Evolutionary conservation across 2,888 invertebrate genomes (phyloP).

Genomic region (Hanleya hanleyi): DNA sequence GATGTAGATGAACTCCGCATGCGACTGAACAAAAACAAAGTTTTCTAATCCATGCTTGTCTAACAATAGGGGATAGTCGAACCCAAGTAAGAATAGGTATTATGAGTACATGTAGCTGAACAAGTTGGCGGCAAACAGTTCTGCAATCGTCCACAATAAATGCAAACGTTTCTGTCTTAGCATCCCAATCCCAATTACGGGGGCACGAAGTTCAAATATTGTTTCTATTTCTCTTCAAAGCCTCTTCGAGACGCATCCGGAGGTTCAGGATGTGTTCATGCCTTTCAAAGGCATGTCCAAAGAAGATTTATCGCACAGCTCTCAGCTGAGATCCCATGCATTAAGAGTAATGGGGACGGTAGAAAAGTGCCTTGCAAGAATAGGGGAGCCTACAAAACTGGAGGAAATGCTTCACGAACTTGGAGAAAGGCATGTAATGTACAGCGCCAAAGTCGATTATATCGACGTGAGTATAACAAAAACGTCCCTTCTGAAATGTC

Average conservation of each 20-base stretch:
- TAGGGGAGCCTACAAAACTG: slow-evolving; percentile 75
- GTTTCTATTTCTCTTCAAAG: slow-evolving; percentile 62
- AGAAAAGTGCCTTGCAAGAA: slow-evolving; percentile 75
- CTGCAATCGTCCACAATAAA: too few species aligned
- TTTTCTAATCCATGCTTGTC: too few species aligned
- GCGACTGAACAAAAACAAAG: too few species aligned
- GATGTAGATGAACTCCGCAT: too few species aligned
- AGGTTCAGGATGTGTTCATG: slow-evolving; percentile 76
- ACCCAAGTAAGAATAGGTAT: too few species aligned
- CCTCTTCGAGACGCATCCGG: slow-evolving; percentile 77
- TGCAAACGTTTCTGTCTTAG: too few species aligned
- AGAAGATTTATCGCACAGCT: slow-evolving; percentile 75
- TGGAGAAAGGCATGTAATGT: slow-evolving; percentile 75
- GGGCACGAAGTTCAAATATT: neutral
- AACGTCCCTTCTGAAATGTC: too few species aligned
- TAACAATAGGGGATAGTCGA: too few species aligned
- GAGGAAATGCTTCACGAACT: slow-evolving; percentile 75
- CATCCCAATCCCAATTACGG: too few species aligned
- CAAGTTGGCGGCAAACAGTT: too few species aligned
- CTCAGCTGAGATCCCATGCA: slow-evolving; percentile 76
- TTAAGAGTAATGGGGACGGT: slow-evolving; percentile 77
- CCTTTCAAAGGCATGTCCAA: slow-evolving; percentile 75
- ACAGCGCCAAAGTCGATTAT: slow-evolving; percentile 76
- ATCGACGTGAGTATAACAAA: slow-evolving; percentile 76
- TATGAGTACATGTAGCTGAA: too few species aligned